Evolutionary conservation across 2,797 vertebrate species (phyloP).

Genomic region (Chelonia mydas): DNA sequence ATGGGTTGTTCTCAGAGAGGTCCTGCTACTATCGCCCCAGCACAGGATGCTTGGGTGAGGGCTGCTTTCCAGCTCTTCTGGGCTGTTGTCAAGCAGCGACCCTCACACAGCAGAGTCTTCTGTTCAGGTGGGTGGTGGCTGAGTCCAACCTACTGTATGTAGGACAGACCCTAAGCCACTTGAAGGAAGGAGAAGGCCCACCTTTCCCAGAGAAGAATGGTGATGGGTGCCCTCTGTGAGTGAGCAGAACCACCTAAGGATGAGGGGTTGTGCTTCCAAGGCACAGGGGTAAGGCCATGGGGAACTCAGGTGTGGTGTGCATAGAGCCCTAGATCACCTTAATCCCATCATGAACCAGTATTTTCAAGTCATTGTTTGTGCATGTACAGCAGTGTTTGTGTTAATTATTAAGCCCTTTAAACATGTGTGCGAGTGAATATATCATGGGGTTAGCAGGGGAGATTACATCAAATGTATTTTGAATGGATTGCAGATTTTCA

Average conservation of each 20-base stretch:
- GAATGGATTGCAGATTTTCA: not conserved
- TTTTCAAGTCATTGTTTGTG: not conserved
- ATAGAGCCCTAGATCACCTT: not conserved
- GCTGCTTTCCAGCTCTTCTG: not conserved
- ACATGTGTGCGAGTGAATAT: fast-evolving
- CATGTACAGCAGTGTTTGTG: not conserved
- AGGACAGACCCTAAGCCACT: not conserved
- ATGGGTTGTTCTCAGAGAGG: not conserved
- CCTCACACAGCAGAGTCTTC: not conserved
- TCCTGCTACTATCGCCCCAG: not conserved
- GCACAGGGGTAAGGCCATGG: not conserved
- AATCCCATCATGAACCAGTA: not conserved
- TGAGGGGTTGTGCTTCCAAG: not conserved
- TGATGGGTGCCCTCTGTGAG: not conserved
- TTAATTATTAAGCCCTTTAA: not conserved
- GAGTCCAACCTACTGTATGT: not conserved
- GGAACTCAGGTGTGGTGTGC: not conserved
- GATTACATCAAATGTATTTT: not conserved
- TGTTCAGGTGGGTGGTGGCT: not conserved
- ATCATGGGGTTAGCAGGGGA: not conserved
- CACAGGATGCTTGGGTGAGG: not conserved
- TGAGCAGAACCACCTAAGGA: not conserved
- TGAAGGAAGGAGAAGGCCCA: not conserved
- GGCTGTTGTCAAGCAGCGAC: not conserved
- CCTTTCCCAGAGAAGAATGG: not conserved